A percentile compares a stretch with the other conserved stretches of the same genome.
Evolutionary conservation across 2,113 vertebrate species (phyloP).

Genomic region (Indri indri): DNA sequence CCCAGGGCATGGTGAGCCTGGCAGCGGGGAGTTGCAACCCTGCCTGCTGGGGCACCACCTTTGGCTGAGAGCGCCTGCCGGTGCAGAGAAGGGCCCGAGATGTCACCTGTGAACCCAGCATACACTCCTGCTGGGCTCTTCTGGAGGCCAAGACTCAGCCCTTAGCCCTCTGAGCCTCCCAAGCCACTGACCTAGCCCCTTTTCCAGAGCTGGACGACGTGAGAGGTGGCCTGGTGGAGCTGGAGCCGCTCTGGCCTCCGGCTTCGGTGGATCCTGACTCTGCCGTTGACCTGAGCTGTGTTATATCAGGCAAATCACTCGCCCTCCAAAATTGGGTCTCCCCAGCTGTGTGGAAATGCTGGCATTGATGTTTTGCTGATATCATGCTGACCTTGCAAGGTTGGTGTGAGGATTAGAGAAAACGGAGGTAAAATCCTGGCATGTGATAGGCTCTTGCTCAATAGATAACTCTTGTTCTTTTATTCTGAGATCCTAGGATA

Average conservation of each 20-base stretch:
- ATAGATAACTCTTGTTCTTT: background rate
- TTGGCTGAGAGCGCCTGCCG: background rate
- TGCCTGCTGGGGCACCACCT: background rate
- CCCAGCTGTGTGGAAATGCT: background rate
- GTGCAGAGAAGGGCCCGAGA: background rate
- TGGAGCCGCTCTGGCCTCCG: background rate
- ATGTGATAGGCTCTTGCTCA: background rate
- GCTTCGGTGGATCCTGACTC: background rate
- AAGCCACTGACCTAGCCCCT: background rate
- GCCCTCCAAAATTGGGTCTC: background rate
- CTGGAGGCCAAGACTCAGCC: background rate
- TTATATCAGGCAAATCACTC: background rate
- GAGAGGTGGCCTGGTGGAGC: background rate
- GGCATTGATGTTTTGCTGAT: background rate
- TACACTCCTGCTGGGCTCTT: background rate
- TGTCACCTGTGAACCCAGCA: background rate
- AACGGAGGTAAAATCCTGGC: background rate
- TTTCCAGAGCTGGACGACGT: background rate
- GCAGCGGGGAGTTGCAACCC: background rate
- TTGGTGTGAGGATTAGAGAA: slow-evolving; percentile 10
- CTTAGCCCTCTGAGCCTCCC: background rate
- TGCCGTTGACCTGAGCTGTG: background rate
- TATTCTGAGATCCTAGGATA: background rate
- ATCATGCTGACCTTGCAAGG: background rate
- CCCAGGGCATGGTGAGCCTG: background rate